Evolutionary conservation across 2,888 invertebrate species (phyloP).

Genomic region (Anodontia alba): DNA sequence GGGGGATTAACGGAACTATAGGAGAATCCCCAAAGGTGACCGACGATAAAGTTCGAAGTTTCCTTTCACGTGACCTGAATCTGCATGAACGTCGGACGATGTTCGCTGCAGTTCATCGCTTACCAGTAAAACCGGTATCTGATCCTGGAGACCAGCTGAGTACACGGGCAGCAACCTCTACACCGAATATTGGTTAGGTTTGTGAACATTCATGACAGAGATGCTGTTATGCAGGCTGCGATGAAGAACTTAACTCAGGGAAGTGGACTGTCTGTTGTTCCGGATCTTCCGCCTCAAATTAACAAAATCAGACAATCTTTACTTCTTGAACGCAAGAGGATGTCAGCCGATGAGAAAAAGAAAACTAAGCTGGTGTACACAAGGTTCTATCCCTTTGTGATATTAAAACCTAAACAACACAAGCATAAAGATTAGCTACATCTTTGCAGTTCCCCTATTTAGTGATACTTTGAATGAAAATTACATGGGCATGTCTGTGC

Average conservation of each 20-base stretch:
- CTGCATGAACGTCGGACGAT: background rate
- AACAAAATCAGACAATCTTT: background rate
- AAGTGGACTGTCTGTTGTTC: background rate
- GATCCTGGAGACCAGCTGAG: background rate
- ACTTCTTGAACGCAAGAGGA: background rate
- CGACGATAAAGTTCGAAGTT: background rate
- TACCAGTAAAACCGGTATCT: background rate
- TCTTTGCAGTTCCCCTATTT: too few species aligned
- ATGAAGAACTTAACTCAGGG: background rate
- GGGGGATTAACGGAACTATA: background rate
- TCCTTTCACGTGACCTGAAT: background rate
- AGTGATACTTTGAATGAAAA: too few species aligned
- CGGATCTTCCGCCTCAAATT: background rate
- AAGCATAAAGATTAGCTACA: too few species aligned
- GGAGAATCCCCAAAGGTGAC: background rate
- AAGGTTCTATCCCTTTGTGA: too few species aligned
- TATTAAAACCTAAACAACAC: too few species aligned
- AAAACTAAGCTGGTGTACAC: background rate
- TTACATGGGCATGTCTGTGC: too few species aligned
- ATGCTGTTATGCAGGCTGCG: background rate
- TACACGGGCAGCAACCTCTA: background rate
- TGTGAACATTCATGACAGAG: background rate
- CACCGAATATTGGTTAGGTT: background rate
- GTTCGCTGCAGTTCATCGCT: background rate
- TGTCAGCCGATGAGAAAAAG: background rate